Percentiles rank a stretch among this genome's conserved stretches.
phyloP scores from a whole-genome alignment of 2,888 invertebrate species.

The Myathropa florea region DNA sequence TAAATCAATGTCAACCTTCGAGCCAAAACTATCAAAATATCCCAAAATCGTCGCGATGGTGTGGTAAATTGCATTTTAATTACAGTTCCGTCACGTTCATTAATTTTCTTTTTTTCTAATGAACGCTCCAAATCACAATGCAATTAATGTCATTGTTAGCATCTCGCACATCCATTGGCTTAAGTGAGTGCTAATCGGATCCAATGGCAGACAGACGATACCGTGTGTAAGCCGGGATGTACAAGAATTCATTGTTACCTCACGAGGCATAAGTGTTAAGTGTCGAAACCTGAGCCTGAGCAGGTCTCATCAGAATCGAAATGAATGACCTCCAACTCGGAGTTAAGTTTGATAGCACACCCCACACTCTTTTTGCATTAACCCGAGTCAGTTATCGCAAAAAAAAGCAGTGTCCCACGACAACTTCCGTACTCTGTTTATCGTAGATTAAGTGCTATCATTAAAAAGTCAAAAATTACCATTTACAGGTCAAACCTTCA shows the following conservation, averaged over 20 bases:
- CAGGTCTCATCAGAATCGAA: not conserved
- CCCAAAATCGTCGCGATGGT: not conserved
- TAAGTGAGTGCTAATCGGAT: not conserved
- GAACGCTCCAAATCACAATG: not conserved
- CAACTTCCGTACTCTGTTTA: conserved; percentile 22
- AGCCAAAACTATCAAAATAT: not conserved
- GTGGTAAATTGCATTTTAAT: conserved; percentile 1
- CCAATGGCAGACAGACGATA: not conserved
- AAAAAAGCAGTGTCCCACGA: not conserved
- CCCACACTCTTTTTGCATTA: not conserved
- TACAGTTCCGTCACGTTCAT: not conserved
- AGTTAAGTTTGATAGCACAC: not conserved
- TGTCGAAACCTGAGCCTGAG: too few species aligned
- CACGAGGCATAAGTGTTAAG: not conserved
- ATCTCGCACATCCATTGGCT: not conserved
- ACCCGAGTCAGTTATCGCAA: not conserved
- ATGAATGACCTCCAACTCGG: too few species aligned
- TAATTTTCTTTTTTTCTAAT: not conserved
- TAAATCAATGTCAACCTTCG: not conserved
- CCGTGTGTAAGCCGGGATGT: not conserved
- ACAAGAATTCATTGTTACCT: not conserved
- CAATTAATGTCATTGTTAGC: not conserved
- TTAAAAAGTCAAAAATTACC: conserved; percentile 46
- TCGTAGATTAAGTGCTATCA: not conserved
- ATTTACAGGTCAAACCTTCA: conserved; percentile 55